Evolutionary conservation across 2,888 invertebrate species (phyloP).

Genomic region (Arctia plantaginis): DNA sequence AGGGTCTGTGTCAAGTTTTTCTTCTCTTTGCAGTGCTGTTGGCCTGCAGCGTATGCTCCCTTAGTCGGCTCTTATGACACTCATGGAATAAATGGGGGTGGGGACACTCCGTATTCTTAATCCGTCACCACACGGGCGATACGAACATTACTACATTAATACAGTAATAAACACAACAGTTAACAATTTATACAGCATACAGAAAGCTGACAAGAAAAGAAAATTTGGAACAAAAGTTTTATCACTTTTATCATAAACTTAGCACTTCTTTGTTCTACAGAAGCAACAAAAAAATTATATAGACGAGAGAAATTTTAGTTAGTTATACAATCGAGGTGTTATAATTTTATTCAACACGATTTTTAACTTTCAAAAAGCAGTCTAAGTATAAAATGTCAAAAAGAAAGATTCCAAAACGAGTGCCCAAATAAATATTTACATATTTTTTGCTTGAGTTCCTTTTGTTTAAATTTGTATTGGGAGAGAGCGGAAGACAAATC

Average conservation of each 20-base stretch:
- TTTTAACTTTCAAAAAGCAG: neutral
- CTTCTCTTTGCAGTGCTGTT: no score
- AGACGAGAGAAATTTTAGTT: neutral
- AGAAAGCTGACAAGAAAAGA: neutral
- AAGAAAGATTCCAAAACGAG: neutral
- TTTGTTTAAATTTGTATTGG: conserved; percentile 8
- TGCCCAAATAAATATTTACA: neutral
- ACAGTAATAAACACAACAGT: no score
- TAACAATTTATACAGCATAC: no score
- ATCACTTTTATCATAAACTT: neutral
- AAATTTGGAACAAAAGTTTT: neutral
- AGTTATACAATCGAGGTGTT: neutral
- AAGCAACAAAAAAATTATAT: neutral
- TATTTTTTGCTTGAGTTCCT: conserved; percentile 5
- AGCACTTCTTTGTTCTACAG: neutral
- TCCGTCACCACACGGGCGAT: no score
- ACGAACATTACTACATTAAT: no score
- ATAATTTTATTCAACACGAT: neutral
- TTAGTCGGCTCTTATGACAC: no score
- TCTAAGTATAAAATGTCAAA: neutral
- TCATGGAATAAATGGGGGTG: no score
- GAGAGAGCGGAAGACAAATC: conserved; percentile 39
- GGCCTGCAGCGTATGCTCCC: no score
- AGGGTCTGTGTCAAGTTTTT: no score
- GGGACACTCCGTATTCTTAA: no score